Evolutionary conservation across 2,113 vertebrate species (phyloP), one percentile per base, ranked within the genome.

Genomic region (Motacilla alba): DNA sequence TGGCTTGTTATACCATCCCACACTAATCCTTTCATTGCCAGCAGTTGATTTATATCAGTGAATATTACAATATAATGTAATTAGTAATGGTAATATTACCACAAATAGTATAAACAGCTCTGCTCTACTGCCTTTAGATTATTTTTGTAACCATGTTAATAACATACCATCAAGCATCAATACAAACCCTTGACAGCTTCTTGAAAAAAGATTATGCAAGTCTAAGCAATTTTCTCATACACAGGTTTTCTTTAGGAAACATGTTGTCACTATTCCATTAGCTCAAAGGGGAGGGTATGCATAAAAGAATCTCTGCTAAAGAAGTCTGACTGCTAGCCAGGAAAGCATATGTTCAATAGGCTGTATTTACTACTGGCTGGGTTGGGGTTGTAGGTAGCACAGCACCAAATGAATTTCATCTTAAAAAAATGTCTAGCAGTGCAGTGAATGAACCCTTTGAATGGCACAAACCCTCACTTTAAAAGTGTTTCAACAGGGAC

Each of bases 211-310:
- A 87, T 85, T 96, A 83, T 94, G 64, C 59, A 69, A 88, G 60
- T 73, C 82, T 95, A 96, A 96, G 84, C 62, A 94, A 85, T 91
- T 96, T 97, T 87, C 82, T 66, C 66, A 79, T 86, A 94, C 78
- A 87, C 55, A 87, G 68, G 78, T 94, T 96, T 96, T 92, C 90
- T 88, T 94, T 76, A 92, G 81, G 93, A 95, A 95, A 93, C 46
- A 85, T 82, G 70, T 64, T 96, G 77, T 89, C 89, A 70, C 66
- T 93, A 60, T 96, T 96, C 41, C 95, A 93, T 95, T 93, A 95
- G 64, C 64, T 91, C 55, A 80, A 96, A 95, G 59, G 23, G 27
- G 43, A 93, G 23, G 30, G 13, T 33, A 69, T 82, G 79, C 37
- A 90, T 70, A 93, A 95, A 94, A 93, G 46, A 79, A 83, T 52